These are phyloP conservation scores for Hyperopisus bebe DNA, from an alignment of 2,113 vertebrate genomes.

Conservation along the genomic window DNA sequence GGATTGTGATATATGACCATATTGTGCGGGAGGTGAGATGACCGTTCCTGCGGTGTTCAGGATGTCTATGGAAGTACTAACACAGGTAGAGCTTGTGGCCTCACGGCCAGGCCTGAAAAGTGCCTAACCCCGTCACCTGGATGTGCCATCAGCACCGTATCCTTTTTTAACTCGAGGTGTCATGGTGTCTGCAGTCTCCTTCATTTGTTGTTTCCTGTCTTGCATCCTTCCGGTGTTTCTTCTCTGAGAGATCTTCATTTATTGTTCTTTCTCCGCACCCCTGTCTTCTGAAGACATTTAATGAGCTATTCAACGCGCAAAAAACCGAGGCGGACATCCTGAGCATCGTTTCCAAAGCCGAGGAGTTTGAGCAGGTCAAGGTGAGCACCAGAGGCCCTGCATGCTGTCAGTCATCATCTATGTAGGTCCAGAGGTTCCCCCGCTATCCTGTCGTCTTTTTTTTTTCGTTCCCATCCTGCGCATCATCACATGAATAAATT, in stretches of 20 bases:
- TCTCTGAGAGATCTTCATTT: background rate
- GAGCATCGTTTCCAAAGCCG: conserved; percentile 90
- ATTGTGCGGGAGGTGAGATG: background rate
- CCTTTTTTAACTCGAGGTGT: background rate
- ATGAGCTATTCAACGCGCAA: conserved; percentile 87
- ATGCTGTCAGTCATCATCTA: background rate
- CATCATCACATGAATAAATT: background rate
- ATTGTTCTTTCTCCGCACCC: conserved; percentile 38
- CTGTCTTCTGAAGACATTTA: conserved; percentile 78
- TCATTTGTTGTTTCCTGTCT: background rate
- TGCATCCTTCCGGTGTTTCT: background rate
- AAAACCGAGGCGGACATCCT: conserved; percentile 89
- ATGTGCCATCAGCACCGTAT: background rate
- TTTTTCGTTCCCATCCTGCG: background rate
- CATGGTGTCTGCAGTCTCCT: background rate
- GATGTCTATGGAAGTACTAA: background rate
- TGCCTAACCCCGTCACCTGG: background rate
- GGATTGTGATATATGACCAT: background rate
- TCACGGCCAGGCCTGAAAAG: background rate
- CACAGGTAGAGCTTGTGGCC: background rate
- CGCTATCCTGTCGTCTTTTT: too few relatives aligned
- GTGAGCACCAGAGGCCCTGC: conserved; percentile 53
- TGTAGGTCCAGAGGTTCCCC: background rate
- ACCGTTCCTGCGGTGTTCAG: background rate
- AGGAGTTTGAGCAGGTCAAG: conserved; percentile 98